These are phyloP conservation scores for Antheraea mylitta DNA, from an alignment of 1,140 invertebrate genomes.

Conservation along the genomic window DNA sequence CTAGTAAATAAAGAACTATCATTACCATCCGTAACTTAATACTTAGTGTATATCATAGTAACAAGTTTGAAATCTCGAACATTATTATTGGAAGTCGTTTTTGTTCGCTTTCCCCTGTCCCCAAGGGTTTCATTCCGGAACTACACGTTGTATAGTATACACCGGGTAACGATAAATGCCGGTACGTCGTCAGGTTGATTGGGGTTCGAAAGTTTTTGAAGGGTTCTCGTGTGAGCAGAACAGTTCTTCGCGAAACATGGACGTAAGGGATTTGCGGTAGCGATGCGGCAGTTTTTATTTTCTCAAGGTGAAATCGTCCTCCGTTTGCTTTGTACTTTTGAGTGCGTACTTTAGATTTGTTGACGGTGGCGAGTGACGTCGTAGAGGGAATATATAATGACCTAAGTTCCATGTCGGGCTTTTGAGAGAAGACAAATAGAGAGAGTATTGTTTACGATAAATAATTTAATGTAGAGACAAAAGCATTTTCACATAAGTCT, in stretches of 20 bases:
- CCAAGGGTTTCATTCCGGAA: neutral
- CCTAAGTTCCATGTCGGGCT: neutral
- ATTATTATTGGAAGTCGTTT: neutral
- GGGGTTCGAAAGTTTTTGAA: conserved; percentile 17
- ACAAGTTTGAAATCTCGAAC: neutral
- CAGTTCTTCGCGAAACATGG: conserved; percentile 9
- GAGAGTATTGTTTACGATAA: no score
- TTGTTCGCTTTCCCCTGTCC: neutral
- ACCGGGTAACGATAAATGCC: neutral
- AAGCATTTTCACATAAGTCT: no score
- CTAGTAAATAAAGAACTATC: no score
- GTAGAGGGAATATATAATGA: neutral
- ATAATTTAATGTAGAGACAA: no score
- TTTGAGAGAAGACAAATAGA: neutral
- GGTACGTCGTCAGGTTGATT: conserved; percentile 16
- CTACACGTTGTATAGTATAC: neutral
- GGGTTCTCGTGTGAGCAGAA: conserved; percentile 2
- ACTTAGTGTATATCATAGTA: neutral
- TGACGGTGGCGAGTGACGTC: neutral
- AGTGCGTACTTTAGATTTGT: neutral
- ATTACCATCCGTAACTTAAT: neutral
- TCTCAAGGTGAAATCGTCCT: neutral
- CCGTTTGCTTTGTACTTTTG: neutral
- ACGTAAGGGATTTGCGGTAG: conserved; percentile 8
- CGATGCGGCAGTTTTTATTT: conserved; percentile 1